These are phyloP conservation scores for Tachysurus vachellii DNA, from an alignment of 2,113 vertebrate genomes.

Conservation along the genomic window DNA sequence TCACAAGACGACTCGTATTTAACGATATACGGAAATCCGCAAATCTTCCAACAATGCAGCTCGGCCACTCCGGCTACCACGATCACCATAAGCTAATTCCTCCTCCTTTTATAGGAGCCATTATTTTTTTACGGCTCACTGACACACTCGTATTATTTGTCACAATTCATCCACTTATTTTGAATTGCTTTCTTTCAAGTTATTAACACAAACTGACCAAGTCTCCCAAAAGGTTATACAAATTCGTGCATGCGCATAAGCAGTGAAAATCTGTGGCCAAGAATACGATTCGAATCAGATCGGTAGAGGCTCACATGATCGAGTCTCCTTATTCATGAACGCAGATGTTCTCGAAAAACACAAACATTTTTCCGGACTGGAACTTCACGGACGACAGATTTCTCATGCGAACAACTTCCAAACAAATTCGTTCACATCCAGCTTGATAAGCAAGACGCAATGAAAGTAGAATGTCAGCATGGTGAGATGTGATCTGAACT, in stretches of 20 bases:
- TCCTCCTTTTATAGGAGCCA: not conserved
- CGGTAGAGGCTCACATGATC: not conserved
- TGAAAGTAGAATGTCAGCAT: not conserved
- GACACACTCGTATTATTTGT: not conserved
- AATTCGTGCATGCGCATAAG: not conserved
- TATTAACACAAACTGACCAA: not conserved
- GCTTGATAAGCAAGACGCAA: no score
- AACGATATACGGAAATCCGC: not conserved
- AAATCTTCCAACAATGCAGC: not conserved
- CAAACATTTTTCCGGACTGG: not conserved
- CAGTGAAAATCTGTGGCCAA: not conserved
- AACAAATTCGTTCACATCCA: not conserved
- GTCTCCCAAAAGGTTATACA: not conserved
- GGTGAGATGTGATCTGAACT: constrained; percentile 6
- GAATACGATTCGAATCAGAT: not conserved
- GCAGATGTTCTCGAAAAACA: no score
- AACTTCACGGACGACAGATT: not conserved
- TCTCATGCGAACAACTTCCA: not conserved
- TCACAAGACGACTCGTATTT: not conserved
- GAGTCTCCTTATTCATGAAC: not conserved
- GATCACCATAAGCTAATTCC: not conserved
- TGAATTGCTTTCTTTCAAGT: not conserved
- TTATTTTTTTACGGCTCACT: not conserved
- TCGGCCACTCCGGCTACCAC: not conserved
- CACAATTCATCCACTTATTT: not conserved